These are phyloP conservation scores for Parascotia fuliginaria DNA, from an alignment of 2,888 invertebrate species.

Conservation along the genomic window DNA sequence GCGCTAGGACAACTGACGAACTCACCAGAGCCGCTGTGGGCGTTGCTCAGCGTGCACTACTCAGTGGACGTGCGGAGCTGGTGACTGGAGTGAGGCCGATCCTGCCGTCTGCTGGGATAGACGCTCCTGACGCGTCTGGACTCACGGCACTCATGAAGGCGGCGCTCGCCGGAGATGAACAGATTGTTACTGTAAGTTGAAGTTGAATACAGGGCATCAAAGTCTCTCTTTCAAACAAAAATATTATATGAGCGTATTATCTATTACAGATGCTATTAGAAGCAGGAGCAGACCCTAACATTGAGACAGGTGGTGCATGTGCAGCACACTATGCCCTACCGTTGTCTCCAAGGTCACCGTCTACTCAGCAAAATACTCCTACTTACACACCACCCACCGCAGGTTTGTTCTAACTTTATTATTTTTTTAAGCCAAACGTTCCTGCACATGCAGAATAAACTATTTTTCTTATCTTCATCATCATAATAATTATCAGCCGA, in stretches of 20 bases:
- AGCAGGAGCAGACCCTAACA: slow-evolving; percentile 92
- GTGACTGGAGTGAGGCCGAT: slow-evolving; percentile 91
- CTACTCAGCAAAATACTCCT: slow-evolving; percentile 49
- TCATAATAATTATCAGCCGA: too few species aligned
- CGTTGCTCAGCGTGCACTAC: slow-evolving; percentile 92
- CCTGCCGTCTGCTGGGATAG: slow-evolving; percentile 89
- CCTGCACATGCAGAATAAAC: too few species aligned
- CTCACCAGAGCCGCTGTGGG: slow-evolving; percentile 88
- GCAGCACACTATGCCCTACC: slow-evolving; percentile 69
- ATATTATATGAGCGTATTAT: too few species aligned
- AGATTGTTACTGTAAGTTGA: slow-evolving; percentile 86
- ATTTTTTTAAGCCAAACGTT: too few species aligned
- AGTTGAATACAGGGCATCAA: not conserved
- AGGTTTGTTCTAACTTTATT: too few species aligned
- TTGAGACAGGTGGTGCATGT: slow-evolving; percentile 89
- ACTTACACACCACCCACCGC: slow-evolving; percentile 76
- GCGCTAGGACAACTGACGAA: slow-evolving; percentile 77
- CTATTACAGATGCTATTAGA: slow-evolving; percentile 88
- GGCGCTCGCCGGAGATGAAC: slow-evolving; percentile 92
- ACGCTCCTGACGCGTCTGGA: slow-evolving; percentile 92
- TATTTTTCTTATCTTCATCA: too few species aligned
- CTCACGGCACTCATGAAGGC: slow-evolving; percentile 94
- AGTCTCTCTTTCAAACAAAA: too few species aligned
- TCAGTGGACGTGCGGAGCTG: slow-evolving; percentile 92
- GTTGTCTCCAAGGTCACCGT: slow-evolving; percentile 69